These are phyloP conservation scores for Rhagologus leucostigma DNA, from an alignment of 2,113 vertebrate species.

Conservation along the genomic window DNA sequence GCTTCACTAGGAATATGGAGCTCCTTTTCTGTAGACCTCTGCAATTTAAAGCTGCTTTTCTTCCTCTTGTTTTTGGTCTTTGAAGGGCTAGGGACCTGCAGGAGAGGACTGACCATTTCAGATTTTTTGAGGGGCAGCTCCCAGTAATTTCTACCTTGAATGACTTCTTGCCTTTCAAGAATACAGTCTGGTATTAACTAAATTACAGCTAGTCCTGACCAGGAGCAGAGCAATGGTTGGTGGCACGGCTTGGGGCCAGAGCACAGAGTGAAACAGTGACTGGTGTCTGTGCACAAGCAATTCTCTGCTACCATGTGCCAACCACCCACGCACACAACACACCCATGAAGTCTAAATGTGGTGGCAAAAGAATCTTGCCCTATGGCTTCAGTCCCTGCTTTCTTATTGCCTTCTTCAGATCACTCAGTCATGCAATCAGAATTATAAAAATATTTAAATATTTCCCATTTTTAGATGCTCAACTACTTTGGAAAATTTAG, in stretches of 20 bases:
- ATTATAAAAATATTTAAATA: background rate
- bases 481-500: background rate
- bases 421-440: background rate
- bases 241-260: background rate
- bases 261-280: background rate
- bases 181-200: background rate
- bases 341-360: background rate
- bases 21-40: background rate
- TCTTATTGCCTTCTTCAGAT: background rate
- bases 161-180: background rate
- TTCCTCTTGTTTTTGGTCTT: background rate
- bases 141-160: background rate
- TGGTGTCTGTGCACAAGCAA: background rate
- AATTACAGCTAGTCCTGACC: background rate
- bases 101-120: background rate
- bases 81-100: background rate
- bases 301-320: background rate
- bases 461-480: background rate
- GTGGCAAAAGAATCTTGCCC: background rate
- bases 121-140: background rate
- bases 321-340: background rate
- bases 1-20: background rate
- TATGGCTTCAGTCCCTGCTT: background rate
- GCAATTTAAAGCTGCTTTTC: background rate
- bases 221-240: background rate